Evolutionary conservation across 92 coral and sea anemone genomes (phyloP).

Genomic region (Epizoanthus illoricatus): DNA sequence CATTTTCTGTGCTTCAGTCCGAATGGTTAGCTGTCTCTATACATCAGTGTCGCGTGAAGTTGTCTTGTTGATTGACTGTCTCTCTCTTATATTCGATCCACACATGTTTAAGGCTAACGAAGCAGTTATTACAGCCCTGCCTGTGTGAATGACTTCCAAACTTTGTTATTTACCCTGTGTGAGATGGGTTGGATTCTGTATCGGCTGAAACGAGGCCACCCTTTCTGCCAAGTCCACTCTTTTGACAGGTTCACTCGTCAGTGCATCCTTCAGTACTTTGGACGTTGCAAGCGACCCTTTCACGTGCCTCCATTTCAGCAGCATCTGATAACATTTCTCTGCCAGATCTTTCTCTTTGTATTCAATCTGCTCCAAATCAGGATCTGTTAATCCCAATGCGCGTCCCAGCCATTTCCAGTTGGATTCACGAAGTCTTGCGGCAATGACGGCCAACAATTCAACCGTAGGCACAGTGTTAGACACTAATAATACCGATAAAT

Average conservation of each 20-base stretch:
- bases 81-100: too few relatives aligned
- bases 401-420: conserved; percentile 47
- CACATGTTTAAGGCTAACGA: too few relatives aligned
- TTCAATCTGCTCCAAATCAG: conserved; percentile 40
- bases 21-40: too few relatives aligned
- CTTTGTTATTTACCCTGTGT: too few relatives aligned
- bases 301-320: conserved; percentile 31
- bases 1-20: too few relatives aligned
- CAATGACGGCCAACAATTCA: not conserved
- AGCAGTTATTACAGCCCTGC: too few relatives aligned
- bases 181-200: not conserved
- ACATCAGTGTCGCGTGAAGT: too few relatives aligned
- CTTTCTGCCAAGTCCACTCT: conserved; percentile 44
- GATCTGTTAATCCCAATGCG: conserved; percentile 23
- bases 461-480: not conserved
- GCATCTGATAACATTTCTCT: conserved; percentile 45
- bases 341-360: conserved; percentile 27
- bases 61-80: too few relatives aligned
- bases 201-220: not conserved
- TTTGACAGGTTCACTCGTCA: conserved; percentile 28
- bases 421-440: not conserved
- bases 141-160: too few relatives aligned
- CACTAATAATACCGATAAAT: not conserved
- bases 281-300: conserved; percentile 35
- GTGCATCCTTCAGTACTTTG: conserved; percentile 32